Evolutionary conservation across 2,113 vertebrate genomes (phyloP).

Genomic region (Cinclus mexicanus): DNA sequence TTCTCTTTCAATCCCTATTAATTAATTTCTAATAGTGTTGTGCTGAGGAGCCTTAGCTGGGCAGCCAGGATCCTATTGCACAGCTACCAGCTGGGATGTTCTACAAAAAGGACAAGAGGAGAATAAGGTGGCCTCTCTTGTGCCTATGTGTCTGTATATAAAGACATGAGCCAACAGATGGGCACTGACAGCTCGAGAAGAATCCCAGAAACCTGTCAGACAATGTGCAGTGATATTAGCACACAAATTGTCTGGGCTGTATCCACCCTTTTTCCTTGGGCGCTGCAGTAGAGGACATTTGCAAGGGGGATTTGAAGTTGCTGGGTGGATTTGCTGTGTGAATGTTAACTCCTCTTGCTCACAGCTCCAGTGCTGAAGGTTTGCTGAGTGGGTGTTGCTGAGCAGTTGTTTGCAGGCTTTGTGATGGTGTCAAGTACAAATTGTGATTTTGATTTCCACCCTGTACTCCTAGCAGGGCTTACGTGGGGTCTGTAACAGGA

Average conservation of each 20-base stretch:
- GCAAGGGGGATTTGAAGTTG: background rate
- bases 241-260: background rate
- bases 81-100: background rate
- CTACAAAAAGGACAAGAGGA: background rate
- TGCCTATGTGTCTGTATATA: background rate
- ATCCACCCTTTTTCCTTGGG: background rate
- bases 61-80: background rate
- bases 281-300: background rate
- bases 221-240: background rate
- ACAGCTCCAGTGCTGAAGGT: rapidly evolving
- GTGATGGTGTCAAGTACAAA: background rate
- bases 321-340: background rate
- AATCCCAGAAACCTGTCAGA: background rate
- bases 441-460: background rate
- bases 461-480: background rate
- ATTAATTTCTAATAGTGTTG: background rate
- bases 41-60: background rate
- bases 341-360: background rate
- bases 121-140: background rate
- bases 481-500: background rate
- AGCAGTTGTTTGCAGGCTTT: background rate
- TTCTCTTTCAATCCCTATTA: background rate
- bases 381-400: background rate
- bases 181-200: background rate
- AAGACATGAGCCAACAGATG: conserved; percentile 1